Conservation (phyloP, 37 sponge, comb jelly and placozoan genomes). For the Petrosia ficiformis region DNA sequence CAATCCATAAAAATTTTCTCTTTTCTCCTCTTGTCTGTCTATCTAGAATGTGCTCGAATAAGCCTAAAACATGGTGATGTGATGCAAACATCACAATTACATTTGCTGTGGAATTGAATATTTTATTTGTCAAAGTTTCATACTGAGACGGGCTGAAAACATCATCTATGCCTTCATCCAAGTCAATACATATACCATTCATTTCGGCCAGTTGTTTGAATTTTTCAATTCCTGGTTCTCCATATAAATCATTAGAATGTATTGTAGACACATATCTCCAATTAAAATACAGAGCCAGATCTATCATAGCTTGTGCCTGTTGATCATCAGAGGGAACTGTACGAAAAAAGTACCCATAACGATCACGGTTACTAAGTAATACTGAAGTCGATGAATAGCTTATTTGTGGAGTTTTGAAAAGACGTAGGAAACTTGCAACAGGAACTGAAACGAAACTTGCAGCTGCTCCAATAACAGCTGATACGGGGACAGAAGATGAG, state of each 20-base stretch:
- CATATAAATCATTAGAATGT: constrained; percentile 57
- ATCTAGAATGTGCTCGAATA: neutral
- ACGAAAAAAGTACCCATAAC: constrained; percentile 65
- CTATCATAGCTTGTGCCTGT: constrained; percentile 83
- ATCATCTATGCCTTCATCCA: constrained; percentile 24
- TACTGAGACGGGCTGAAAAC: constrained; percentile 7
- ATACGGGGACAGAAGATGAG: neutral
- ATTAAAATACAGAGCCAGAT: constrained; percentile 43
- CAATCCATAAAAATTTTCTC: constrained; percentile 72
- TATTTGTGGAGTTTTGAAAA: constrained; percentile 64
- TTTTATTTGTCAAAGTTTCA: neutral
- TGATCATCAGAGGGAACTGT: constrained; percentile 69
- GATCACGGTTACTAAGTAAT: constrained; percentile 46
- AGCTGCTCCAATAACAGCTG: constrained; percentile 61
- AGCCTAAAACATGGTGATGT: constrained; percentile 14
- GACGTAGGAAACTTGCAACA: constrained; percentile 56
- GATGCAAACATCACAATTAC: constrained; percentile 59
- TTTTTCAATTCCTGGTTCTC: constrained; percentile 49
- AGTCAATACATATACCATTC: constrained; percentile 56
- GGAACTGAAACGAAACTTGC: constrained; percentile 39
- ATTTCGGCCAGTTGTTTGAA: constrained; percentile 21
- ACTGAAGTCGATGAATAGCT: constrained; percentile 70
- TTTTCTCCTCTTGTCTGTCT: neutral
- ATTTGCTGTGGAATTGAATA: constrained; percentile 30
- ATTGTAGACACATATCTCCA: constrained; percentile 70